These are phyloP conservation scores for Ailuropoda melanoleuca DNA, from an alignment of 2,113 vertebrate genomes.

Conservation along the genomic window DNA sequence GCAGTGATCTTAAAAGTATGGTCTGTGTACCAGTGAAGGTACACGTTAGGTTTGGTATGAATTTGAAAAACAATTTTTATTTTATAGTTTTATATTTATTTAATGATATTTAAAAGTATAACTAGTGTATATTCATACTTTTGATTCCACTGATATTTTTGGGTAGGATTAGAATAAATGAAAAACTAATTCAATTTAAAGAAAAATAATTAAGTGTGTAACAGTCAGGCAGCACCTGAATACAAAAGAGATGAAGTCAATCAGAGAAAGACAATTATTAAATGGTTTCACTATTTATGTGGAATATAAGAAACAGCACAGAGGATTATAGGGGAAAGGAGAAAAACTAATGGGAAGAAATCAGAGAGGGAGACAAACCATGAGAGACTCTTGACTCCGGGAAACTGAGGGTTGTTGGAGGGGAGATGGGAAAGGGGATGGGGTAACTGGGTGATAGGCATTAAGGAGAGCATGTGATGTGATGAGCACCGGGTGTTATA, in stretches of 20 bases:
- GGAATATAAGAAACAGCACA: too few species aligned
- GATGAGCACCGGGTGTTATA: neutral
- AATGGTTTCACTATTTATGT: too few species aligned
- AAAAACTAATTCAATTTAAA: neutral
- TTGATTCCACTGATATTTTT: neutral
- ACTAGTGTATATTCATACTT: neutral
- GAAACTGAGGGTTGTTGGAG: too few species aligned
- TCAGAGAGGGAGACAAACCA: too few species aligned
- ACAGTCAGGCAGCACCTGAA: too few species aligned
- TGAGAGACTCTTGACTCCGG: too few species aligned
- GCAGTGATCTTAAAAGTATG: neutral
- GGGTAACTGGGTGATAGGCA: neutral
- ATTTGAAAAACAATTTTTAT: neutral
- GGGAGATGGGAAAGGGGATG: too few species aligned
- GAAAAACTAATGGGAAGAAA: too few species aligned
- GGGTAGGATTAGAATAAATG: neutral
- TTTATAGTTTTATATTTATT: neutral
- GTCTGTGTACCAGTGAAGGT: neutral
- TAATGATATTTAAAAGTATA: neutral
- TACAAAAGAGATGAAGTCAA: too few species aligned
- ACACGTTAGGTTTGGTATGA: neutral
- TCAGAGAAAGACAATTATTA: too few species aligned
- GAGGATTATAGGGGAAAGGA: too few species aligned
- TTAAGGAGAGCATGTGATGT: neutral
- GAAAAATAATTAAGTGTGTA: neutral